Conservation (phyloP, 92 coral and sea anemone genomes). For the Palythoa grandiflora region DNA sequence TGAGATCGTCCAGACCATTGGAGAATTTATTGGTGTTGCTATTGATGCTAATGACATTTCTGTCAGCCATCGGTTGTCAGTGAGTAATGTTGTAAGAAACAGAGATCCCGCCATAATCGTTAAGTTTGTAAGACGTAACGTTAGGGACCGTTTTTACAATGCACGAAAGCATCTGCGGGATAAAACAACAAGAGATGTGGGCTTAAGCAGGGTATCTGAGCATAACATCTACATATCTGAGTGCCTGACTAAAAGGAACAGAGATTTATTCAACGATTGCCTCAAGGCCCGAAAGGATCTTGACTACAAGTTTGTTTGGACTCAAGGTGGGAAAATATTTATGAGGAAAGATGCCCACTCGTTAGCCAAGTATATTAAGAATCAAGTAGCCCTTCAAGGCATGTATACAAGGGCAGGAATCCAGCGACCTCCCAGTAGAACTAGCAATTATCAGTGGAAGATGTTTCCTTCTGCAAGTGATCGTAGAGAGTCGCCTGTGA, state of each 20-base stretch:
- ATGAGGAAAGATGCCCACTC: constrained; percentile 51
- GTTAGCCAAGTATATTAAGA: constrained; percentile 17
- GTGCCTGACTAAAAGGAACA: constrained; percentile 56
- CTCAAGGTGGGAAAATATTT: constrained; percentile 56
- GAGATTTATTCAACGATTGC: constrained; percentile 48
- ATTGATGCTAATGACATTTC: constrained; percentile 9
- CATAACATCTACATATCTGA: constrained; percentile 60
- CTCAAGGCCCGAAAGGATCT: constrained; percentile 56
- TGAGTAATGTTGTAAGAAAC: neutral
- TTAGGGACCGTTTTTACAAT: constrained; percentile 26
- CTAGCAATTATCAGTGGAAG: constrained; percentile 15
- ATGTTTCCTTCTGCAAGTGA: neutral
- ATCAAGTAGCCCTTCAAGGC: constrained; percentile 31
- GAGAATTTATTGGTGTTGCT: constrained; percentile 17
- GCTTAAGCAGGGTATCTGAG: constrained; percentile 47
- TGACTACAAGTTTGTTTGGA: constrained; percentile 62
- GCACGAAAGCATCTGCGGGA: constrained; percentile 22
- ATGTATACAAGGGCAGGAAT: constrained; percentile 36
- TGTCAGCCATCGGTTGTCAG: constrained; percentile 20
- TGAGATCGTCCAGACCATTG: neutral
- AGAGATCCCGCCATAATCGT: constrained; percentile 30
- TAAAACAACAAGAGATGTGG: constrained; percentile 50
- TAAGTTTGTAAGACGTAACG: constrained; percentile 6
- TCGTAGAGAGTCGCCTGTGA: neutral
- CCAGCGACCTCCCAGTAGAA: constrained; percentile 19